Percentiles rank a stretch among this genome's conserved stretches.
These are phyloP conservation scores for Chrysocyon brachyurus DNA, from an alignment of 2,797 vertebrate genomes.

Conservation along the genomic window DNA sequence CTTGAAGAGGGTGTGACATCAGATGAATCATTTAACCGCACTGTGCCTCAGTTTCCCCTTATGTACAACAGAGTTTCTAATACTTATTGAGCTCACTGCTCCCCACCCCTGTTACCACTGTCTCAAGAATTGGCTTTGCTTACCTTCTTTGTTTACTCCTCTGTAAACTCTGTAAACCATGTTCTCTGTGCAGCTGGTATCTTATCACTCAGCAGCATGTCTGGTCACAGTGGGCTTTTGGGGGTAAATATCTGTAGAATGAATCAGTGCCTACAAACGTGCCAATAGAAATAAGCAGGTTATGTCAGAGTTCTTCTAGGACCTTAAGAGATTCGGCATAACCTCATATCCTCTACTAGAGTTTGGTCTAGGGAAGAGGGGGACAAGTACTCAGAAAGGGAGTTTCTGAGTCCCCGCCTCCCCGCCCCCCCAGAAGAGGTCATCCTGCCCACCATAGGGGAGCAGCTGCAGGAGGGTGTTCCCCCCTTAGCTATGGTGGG, in stretches of 20 bases:
- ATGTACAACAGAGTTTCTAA: not conserved
- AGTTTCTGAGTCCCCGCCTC: not conserved
- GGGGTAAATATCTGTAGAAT: not conserved
- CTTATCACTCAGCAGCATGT: not conserved
- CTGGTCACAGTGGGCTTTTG: no score
- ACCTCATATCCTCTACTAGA: not conserved
- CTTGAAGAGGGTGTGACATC: not conserved
- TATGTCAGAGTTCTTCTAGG: not conserved
- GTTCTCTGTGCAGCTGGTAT: not conserved
- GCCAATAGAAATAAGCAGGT: not conserved
- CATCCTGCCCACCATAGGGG: no score
- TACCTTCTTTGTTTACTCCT: not conserved
- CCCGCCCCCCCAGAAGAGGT: not conserved
- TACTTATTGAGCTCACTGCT: not conserved
- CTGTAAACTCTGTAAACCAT: not conserved
- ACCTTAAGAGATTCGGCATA: not conserved
- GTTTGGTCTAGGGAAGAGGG: not conserved
- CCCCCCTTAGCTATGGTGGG: not conserved
- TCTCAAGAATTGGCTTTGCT: not conserved
- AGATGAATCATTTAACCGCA: not conserved
- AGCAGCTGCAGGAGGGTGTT: not conserved
- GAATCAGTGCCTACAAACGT: not conserved
- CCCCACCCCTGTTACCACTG: not conserved
- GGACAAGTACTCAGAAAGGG: not conserved
- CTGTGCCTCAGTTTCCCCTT: not conserved